phyloP scores from a whole-genome alignment of 2,797 vertebrate genomes.

The Helarctos malayanus region DNA sequence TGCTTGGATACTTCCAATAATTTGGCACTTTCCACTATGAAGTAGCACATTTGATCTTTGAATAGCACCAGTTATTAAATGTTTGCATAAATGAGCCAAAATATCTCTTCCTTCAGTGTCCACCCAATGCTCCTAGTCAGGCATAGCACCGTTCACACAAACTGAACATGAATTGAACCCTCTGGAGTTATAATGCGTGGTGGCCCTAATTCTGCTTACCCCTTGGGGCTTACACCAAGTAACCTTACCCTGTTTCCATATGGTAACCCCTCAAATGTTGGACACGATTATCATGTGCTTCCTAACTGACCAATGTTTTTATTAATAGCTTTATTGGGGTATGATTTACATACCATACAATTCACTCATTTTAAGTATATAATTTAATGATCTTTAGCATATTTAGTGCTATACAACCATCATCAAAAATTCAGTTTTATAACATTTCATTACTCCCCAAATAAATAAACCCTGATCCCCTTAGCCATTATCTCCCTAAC shows the following conservation, averaged over 20 bases:
- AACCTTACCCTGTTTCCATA: not conserved
- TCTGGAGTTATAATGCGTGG: not conserved
- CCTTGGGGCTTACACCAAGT: not conserved
- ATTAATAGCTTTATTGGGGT: constrained; percentile 36
- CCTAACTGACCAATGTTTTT: constrained; percentile 9
- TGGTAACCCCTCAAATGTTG: constrained; percentile 22
- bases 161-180: constrained; percentile 25
- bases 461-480: constrained; percentile 9
- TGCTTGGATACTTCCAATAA: constrained; percentile 34
- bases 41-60: constrained; percentile 29
- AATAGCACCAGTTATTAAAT: constrained; percentile 51
- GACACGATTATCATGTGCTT: constrained; percentile 36
- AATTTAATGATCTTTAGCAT: constrained; percentile 21
- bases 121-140: not conserved
- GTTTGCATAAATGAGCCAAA: constrained; percentile 49
- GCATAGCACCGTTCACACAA: not conserved
- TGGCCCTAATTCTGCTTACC: constrained; percentile 7
- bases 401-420: not conserved
- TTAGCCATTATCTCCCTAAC: constrained; percentile 35
- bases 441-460: constrained; percentile 6
- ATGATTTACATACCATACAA: constrained; percentile 40
- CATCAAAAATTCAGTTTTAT: constrained; percentile 50
- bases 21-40: not conserved
- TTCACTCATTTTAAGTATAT: constrained; percentile 3
- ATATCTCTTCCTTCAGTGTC: constrained; percentile 7